Evolutionary conservation across 2,888 invertebrate genomes (phyloP), one percentile per base, ranked within the genome.

Genomic region (Choreutis nemorana): DNA sequence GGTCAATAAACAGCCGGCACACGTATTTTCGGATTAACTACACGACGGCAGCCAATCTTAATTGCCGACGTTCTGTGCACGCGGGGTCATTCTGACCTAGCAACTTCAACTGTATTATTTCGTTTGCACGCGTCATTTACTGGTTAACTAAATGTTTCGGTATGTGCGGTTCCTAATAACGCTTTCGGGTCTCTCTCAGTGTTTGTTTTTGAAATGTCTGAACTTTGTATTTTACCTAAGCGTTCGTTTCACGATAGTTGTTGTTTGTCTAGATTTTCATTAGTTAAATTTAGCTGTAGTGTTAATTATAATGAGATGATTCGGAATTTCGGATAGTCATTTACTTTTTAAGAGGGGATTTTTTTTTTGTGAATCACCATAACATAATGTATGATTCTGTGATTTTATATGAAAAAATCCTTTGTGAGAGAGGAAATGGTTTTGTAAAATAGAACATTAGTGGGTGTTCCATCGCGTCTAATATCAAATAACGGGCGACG

Each of bases 21-120:
- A 77, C 73, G 77, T 77, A 75, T 68, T 68, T 72, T 65, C 56
- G 64, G 71, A 75, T 75, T 73, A 77, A 73, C 72, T 65, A 50
- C 55, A 55, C 55, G 71, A 68, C 70, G 66, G 65, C 63, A 53
- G 59, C 66, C 67, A 63, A 67, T 73, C 71, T 73, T 75, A 77
- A 77, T 75, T 75, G 71, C 60, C 52, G 50, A 45, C 58, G 52
- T 59, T 54, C 55, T 53, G 51, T 46, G 52, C 44, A 47, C 42
- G 45, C 46, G 11, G 14, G 71, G 70, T 60, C 67, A 62, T 63
- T 66, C 55, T 44, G 60, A 57, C 61, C 62, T 49, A 51, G 45
- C 51, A 48, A 50, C 55, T 52, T 55, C 62, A 52, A 66, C 51
- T 70, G 55, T 55, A 71, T 73, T 72, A 72, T 71, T 73, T 67